Percentiles rank a stretch among this genome's conserved stretches.
These are phyloP conservation scores for Hemiprocne comata DNA, from an alignment of 2,113 vertebrate species.

Conservation along the genomic window DNA sequence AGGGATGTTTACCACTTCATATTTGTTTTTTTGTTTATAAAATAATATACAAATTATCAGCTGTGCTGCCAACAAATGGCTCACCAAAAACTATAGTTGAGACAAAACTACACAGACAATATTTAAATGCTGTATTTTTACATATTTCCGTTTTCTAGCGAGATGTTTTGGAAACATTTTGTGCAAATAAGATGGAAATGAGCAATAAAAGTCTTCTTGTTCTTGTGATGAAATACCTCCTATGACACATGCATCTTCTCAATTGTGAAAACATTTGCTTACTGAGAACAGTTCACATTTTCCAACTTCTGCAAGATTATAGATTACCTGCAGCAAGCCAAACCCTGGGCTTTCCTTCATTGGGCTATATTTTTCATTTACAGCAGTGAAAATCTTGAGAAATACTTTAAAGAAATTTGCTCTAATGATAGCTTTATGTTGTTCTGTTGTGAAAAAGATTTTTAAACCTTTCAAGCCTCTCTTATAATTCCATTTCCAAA, in stretches of 20 bases:
- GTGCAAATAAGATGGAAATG: constrained; percentile 48
- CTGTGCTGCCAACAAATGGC: background rate
- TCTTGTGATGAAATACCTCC: constrained; percentile 25
- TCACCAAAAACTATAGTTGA: background rate
- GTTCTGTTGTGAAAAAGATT: background rate
- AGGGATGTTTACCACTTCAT: background rate
- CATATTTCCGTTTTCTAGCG: constrained; percentile 10
- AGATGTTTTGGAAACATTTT: constrained; percentile 34
- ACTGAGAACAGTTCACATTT: constrained; percentile 13
- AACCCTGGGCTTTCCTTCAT: background rate
- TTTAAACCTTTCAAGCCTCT: background rate
- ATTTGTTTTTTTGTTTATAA: background rate
- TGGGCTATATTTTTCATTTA: background rate
- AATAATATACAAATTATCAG: background rate
- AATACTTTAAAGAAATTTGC: background rate
- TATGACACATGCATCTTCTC: constrained; percentile 20
- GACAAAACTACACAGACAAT: background rate
- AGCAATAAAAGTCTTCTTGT: constrained; percentile 17
- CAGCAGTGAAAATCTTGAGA: background rate
- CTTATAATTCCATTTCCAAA: constrained; percentile 2
- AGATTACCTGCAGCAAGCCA: background rate
- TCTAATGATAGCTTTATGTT: background rate
- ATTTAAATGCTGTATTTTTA: background rate
- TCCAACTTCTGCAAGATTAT: background rate
- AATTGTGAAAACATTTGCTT: constrained; percentile 46